Evolutionary conservation across 2,888 invertebrate genomes (phyloP), one percentile per base, ranked within the genome.

Genomic region (Campoplex nolae): DNA sequence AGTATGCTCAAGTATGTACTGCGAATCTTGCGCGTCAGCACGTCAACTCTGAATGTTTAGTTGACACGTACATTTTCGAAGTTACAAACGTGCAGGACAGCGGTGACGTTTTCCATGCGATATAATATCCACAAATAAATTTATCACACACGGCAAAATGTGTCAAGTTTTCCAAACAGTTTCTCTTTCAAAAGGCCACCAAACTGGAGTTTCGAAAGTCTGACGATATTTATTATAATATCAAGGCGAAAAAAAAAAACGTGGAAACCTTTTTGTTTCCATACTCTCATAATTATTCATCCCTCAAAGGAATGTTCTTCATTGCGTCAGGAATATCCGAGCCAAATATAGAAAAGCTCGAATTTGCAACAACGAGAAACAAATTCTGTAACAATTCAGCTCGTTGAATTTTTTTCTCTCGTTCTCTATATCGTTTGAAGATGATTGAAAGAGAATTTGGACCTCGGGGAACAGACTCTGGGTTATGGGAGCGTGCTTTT

Each of bases 1-100:
- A 45, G 62, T 62, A 62, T 48, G 28, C 45, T 42, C 74, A 32
- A 74, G 74, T 48, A 58, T 74, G 38, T 42, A 42, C 58, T 56
- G 32, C 58, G 45, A 45, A 45, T 76, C 32, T 48, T 65, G 11
- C 42, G 45, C 65, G 54, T 62, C 62, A 62, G 76, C 76, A 45
- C 76, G 42, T 76, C 62, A 76, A 76, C 42, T 76, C 35, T 45
- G 18, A 62, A 76, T 48, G 75, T 56, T 58, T 58, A 75, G 58
- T 58, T 38, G 75, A 75, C 56, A 75, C 58, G 23, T 56, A 23
- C 58, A 51, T 56, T 11, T 54, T n/a, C 56, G 23, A 75, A 58
- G 38, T 56, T 75, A 38, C 75, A 18, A 75, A 42, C 54, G 56
- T 11, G n/a, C 71, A 51, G 45, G 51, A 73, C 23, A 48, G 51